Evolutionary conservation across 2,113 vertebrate species (phyloP).

Genomic region (Platysteira castanea): DNA sequence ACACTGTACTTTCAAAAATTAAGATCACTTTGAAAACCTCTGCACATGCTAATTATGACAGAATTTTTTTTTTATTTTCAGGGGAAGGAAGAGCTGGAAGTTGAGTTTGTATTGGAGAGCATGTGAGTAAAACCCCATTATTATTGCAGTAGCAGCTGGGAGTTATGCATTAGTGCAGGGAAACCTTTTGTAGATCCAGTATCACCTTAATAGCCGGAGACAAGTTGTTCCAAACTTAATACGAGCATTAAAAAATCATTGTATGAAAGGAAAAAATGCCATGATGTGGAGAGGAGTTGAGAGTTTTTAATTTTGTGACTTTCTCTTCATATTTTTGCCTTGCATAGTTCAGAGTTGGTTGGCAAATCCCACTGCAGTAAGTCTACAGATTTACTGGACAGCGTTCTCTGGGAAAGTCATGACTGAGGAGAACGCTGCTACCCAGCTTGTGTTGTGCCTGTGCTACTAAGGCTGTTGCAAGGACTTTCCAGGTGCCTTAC

Average conservation of each 20-base stretch:
- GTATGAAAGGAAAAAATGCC: neutral
- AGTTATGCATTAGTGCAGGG: neutral
- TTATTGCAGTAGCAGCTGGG: neutral
- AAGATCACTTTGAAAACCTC: neutral
- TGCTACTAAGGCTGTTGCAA: neutral
- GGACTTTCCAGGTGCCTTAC: neutral
- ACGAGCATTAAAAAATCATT: neutral
- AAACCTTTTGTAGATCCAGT: neutral
- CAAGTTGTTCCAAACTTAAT: neutral
- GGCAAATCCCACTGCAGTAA: neutral
- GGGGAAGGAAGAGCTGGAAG: conserved; percentile 44
- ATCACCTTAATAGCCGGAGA: neutral
- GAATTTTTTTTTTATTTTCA: neutral
- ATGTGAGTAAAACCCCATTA: conserved; percentile 40
- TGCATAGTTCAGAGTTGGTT: neutral
- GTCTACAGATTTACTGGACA: neutral
- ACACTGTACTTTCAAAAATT: neutral
- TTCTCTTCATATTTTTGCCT: neutral
- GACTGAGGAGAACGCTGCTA: neutral
- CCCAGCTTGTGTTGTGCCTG: too few species aligned
- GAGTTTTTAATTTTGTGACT: neutral
- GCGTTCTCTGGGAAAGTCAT: neutral
- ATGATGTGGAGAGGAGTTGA: neutral
- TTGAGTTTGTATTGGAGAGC: conserved; percentile 48
- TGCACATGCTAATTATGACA: neutral